Evolutionary conservation across 2,113 vertebrate species (phyloP).

Genomic region (Todiramphus saurophagus): DNA sequence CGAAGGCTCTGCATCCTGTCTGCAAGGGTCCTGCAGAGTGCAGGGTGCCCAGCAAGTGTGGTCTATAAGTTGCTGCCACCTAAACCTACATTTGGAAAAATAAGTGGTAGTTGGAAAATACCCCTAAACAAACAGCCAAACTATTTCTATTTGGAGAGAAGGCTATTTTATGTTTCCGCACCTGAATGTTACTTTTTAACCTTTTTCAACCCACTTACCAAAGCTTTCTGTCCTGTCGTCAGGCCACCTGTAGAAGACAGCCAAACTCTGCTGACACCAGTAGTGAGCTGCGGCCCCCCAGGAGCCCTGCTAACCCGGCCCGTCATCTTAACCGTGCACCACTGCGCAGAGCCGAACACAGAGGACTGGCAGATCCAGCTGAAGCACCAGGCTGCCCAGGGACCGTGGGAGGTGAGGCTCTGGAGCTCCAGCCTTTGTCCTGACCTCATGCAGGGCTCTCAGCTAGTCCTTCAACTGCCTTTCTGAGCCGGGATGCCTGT

Average conservation of each 20-base stretch:
- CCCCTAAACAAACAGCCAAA: neutral
- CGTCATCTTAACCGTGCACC: conserved; percentile 88
- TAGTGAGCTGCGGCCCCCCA: conserved; percentile 94
- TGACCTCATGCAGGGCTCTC: neutral
- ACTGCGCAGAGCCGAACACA: conserved; percentile 85
- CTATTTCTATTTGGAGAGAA: neutral
- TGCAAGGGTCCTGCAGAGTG: neutral
- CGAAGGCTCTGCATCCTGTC: neutral
- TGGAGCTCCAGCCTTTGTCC: neutral
- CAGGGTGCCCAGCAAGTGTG: neutral
- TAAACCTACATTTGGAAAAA: neutral
- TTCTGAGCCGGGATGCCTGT: neutral
- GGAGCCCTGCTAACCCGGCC: conserved; percentile 91
- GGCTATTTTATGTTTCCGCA: neutral
- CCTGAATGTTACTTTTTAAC: neutral
- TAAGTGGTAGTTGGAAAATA: neutral
- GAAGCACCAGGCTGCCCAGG: conserved; percentile 86
- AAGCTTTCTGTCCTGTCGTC: neutral
- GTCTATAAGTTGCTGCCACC: neutral
- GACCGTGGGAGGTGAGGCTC: conserved; percentile 91
- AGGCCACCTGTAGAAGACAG: conserved; percentile 90
- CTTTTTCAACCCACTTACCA: neutral
- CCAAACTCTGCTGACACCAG: conserved; percentile 90
- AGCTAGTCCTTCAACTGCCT: neutral
- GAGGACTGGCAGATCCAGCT: conserved; percentile 95